These are phyloP conservation scores for Eupithecia subfuscata DNA, from an alignment of 2,888 invertebrate genomes.

Conservation along the genomic window DNA sequence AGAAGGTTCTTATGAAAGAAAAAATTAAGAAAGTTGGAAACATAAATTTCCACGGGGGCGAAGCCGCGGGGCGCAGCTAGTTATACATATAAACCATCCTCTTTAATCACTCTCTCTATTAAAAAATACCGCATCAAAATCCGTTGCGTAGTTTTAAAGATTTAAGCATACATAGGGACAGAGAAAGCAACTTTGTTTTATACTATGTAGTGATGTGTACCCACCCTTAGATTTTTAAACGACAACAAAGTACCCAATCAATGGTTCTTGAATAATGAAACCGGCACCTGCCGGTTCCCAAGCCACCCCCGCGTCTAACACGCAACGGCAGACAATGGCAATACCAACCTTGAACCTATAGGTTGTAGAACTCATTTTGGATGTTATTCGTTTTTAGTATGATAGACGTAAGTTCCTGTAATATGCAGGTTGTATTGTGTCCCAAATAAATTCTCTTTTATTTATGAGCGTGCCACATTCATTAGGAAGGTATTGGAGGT, in stretches of 20 bases:
- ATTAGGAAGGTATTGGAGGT: neutral
- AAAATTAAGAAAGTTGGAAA: too few relatives aligned
- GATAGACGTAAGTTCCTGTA: slow-evolving; percentile 73
- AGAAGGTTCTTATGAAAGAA: too few relatives aligned
- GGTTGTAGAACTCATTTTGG: slow-evolving; percentile 57
- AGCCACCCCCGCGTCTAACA: slow-evolving; percentile 74
- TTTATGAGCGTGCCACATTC: slow-evolving; percentile 48
- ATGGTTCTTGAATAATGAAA: slow-evolving; percentile 84
- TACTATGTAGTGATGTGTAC: too few relatives aligned
- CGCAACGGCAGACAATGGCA: slow-evolving; percentile 56
- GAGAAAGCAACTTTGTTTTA: too few relatives aligned
- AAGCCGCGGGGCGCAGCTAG: too few relatives aligned
- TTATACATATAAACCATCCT: too few relatives aligned
- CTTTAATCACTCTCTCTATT: too few relatives aligned
- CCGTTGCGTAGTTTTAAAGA: too few relatives aligned
- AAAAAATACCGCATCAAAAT: too few relatives aligned
- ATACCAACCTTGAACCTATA: slow-evolving; percentile 54
- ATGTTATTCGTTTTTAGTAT: slow-evolving; percentile 46
- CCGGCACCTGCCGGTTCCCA: slow-evolving; percentile 81
- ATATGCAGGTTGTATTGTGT: slow-evolving; percentile 73
- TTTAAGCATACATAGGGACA: too few relatives aligned
- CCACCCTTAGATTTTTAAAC: slow-evolving; percentile 74
- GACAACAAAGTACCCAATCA: slow-evolving; percentile 84
- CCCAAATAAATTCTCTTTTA: slow-evolving; percentile 61
- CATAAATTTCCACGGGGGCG: too few relatives aligned